Evolutionary conservation across 1,140 invertebrate species (phyloP), one percentile per base, ranked within the genome.

Genomic region (Drosophila biarmipes): DNA sequence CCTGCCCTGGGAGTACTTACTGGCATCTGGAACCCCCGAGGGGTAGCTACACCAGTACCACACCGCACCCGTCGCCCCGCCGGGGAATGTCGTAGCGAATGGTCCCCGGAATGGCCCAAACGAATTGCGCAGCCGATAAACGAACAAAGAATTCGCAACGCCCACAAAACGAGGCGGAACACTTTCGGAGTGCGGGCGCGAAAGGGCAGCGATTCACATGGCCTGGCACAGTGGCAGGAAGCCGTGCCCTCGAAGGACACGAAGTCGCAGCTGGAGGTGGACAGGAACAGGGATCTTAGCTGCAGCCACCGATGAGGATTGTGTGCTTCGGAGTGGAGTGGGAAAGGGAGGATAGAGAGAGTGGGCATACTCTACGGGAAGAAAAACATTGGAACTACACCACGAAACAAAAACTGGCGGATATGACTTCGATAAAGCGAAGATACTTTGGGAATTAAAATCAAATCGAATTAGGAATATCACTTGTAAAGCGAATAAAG

Each of bases 41-140:
- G 45, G 68, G 24, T 55, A 46, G 19, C 17, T 62, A 21, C 31
- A 19, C 17, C 42, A 8, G 21, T 6, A 19, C 17, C 42, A 24
- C 3, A 43, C 40, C 38, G 12, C 12, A 43, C 17, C 29, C 27
- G 5, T 35, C 2, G 14, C 52, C 38, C 38, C 15, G 24, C 19
- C 15, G 48, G 58, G 24, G 57, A 71, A 78, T 57, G 66, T 72
- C 58, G 78, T 81, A 77, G 63, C 75, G 71, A 79, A 73, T 82
- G 63, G 59, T 34, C 73, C 38, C 4, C 52, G 43, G 45, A 73
- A 84, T 67, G 66, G 66, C 80, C 80, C 77, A 80, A 86, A 80
- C 81, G 73, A 85, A 85, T 86, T 86, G 80, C 73, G 81, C 62
- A 58, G 81, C 45, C 78, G 56, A 86, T 85, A 85, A 85, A 85